Evolutionary conservation across 2,888 invertebrate genomes (phyloP).

Genomic region (Heliconius erato): DNA sequence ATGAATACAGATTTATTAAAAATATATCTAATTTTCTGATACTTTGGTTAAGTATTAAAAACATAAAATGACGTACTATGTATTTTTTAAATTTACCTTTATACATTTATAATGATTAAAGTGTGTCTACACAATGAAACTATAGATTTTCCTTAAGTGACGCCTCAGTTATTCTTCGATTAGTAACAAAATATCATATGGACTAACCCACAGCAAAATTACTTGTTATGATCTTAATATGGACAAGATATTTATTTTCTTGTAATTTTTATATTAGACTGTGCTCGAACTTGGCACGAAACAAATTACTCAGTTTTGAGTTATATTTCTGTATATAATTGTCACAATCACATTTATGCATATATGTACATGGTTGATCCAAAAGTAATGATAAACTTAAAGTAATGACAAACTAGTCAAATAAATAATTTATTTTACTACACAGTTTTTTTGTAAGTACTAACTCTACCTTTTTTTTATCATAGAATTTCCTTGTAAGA

Average conservation of each 20-base stretch:
- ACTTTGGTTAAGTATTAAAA: too few relatives aligned
- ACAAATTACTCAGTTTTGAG: background rate
- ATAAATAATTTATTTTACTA: too few relatives aligned
- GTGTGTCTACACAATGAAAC: background rate
- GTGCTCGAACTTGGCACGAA: background rate
- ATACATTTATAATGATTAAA: background rate
- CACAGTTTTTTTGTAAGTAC: too few relatives aligned
- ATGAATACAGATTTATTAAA: background rate
- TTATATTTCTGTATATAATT: background rate
- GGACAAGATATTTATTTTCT: background rate
- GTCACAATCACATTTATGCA: too few relatives aligned
- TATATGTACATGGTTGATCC: too few relatives aligned
- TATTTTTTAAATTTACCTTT: background rate
- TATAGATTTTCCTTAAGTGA: conserved; percentile 21
- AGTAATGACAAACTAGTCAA: too few relatives aligned
- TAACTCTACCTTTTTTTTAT: too few relatives aligned
- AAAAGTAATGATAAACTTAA: too few relatives aligned
- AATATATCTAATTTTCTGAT: too few relatives aligned
- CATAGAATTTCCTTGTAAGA: too few relatives aligned
- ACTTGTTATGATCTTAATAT: background rate
- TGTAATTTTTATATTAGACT: background rate
- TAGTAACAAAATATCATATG: conserved; percentile 6
- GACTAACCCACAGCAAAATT: conserved; percentile 4
- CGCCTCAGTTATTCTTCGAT: background rate
- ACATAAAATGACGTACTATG: background rate